phyloP scores from a whole-genome alignment of 2,113 vertebrate species.

The Octodon degus region DNA sequence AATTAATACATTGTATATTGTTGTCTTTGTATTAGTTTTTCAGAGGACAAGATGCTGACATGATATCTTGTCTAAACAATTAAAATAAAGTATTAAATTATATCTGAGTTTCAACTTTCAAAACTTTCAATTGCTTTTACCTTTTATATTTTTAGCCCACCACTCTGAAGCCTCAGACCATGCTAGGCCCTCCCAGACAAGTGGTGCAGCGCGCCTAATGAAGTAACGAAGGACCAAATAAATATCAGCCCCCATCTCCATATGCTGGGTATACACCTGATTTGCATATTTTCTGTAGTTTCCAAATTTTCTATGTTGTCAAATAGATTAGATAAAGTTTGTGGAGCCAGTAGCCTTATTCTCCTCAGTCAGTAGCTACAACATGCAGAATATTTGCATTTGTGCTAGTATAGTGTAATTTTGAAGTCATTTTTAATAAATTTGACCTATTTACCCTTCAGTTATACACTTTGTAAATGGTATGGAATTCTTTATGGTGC shows the following conservation, averaged over 20 bases:
- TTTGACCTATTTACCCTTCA: conserved; percentile 1
- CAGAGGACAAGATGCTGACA: no score
- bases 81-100: neutral
- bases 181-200: neutral
- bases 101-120: neutral
- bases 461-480: neutral
- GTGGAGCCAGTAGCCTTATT: neutral
- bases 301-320: conserved; percentile 11
- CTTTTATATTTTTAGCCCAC: neutral
- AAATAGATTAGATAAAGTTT: neutral
- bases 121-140: neutral
- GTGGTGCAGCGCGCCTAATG: neutral
- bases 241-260: neutral
- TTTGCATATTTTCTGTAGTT: neutral
- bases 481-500: neutral
- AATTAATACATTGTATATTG: no score
- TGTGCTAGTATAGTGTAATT: neutral
- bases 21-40: no score
- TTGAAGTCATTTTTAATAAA: neutral
- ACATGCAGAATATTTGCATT: neutral
- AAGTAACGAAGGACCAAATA: neutral
- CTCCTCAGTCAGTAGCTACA: neutral
- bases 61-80: no score
- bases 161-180: neutral
- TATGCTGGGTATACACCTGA: neutral